Conservation (phyloP, 2,888 invertebrate genomes). For the Sesia apiformis region DNA sequence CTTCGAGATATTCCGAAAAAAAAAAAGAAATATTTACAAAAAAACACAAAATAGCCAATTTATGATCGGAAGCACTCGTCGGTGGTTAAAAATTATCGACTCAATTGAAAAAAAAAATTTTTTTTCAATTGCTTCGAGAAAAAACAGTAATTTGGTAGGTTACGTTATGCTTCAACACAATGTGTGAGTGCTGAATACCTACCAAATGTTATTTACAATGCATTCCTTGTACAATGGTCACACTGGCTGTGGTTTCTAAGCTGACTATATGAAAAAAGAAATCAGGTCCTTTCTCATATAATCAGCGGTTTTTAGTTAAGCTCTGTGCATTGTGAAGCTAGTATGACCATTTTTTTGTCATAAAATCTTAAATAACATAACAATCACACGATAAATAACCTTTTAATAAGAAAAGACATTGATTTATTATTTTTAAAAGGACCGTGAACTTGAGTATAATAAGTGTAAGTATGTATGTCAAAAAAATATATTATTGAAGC, state of each 20-base stretch:
- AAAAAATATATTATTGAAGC: too few species aligned
- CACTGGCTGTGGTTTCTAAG: slow-evolving; percentile 25
- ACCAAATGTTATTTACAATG: slow-evolving; percentile 70
- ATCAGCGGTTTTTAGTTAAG: slow-evolving; percentile 15
- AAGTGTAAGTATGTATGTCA: too few species aligned
- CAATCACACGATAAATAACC: slow-evolving; percentile 62
- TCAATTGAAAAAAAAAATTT: slow-evolving; percentile 9
- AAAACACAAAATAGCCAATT: neutral
- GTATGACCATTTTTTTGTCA: slow-evolving; percentile 37
- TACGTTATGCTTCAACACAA: slow-evolving; percentile 39
- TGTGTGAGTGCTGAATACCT: slow-evolving; percentile 50
- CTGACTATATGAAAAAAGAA: slow-evolving; percentile 23
- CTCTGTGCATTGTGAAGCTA: slow-evolving; percentile 11
- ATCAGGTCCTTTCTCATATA: slow-evolving; percentile 18
- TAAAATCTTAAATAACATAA: slow-evolving; percentile 50
- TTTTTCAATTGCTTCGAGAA: slow-evolving; percentile 16
- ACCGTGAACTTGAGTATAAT: slow-evolving; percentile 14
- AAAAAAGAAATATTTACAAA: slow-evolving; percentile 12
- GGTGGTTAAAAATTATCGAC: slow-evolving; percentile 10
- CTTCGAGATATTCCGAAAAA: slow-evolving; percentile 18
- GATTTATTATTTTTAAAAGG: slow-evolving; percentile 30
- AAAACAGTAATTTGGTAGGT: slow-evolving; percentile 52
- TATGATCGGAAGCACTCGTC: neutral
- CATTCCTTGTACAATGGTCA: slow-evolving; percentile 53
- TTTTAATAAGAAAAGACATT: slow-evolving; percentile 48